Percentiles rank a stretch among this genome's conserved stretches.
phyloP scores from a whole-genome alignment of 2,113 vertebrate genomes.

The Cephalopholis sonnerati region DNA sequence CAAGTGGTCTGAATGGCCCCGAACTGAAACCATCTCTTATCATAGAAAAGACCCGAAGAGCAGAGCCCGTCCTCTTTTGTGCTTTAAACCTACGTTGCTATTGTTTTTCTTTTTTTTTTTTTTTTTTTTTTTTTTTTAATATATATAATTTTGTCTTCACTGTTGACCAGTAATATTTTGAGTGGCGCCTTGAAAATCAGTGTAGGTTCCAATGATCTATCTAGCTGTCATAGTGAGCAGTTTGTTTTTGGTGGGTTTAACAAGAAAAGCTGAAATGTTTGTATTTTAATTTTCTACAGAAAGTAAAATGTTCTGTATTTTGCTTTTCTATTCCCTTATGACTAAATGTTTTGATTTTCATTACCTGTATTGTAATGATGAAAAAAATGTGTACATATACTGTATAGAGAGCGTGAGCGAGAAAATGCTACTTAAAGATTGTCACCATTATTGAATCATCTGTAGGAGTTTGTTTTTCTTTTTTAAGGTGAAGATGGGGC shows the following conservation, averaged over 20 bases:
- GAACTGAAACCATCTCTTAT: constrained; percentile 65
- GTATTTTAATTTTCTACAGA: constrained; percentile 57
- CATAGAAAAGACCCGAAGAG: constrained; percentile 58
- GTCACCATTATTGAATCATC: constrained; percentile 60
- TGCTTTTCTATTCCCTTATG: constrained; percentile 64
- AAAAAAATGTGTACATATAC: constrained; percentile 71
- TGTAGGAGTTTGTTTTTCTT: constrained; percentile 40
- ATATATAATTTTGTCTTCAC: constrained; percentile 69
- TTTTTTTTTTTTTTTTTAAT: constrained; percentile 15
- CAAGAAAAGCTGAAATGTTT: constrained; percentile 33
- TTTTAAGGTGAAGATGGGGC: constrained; percentile 44
- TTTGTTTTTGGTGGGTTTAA: constrained; percentile 55
- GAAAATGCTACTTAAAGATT: constrained; percentile 73
- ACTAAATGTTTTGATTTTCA: constrained; percentile 62
- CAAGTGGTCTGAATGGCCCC: constrained; percentile 56
- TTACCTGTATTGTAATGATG: constrained; percentile 67
- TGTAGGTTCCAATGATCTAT: constrained; percentile 73
- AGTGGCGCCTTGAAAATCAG: constrained; percentile 65
- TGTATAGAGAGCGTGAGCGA: constrained; percentile 68
- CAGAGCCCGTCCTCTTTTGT: constrained; percentile 75
- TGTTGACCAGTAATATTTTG: constrained; percentile 72
- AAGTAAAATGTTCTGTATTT: constrained; percentile 62
- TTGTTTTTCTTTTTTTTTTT: constrained; percentile 38
- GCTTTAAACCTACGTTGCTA: constrained; percentile 74
- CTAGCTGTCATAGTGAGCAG: constrained; percentile 52